Conservation (phyloP, 2,888 invertebrate genomes). For the Idaea aversata region DNA sequence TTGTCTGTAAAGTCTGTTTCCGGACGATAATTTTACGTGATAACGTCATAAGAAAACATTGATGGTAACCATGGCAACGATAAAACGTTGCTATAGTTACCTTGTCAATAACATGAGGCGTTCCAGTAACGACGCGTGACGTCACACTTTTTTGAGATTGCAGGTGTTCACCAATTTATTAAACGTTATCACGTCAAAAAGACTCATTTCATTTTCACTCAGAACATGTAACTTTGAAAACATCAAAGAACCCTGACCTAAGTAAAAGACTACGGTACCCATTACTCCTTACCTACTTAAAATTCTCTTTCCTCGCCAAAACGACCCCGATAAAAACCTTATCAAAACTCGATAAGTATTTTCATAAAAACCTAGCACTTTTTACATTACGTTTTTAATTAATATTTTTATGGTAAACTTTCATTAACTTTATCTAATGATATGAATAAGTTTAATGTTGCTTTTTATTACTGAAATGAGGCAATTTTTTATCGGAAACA, state of each 20-base stretch:
- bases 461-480: constrained; percentile 40
- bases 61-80: too few species aligned
- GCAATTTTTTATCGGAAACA: constrained; percentile 38
- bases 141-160: too few species aligned
- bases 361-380: constrained; percentile 17
- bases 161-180: too few species aligned
- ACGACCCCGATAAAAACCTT: constrained; percentile 21
- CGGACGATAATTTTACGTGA: too few species aligned
- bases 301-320: constrained; percentile 10
- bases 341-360: constrained; percentile 32
- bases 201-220: too few species aligned
- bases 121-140: too few species aligned
- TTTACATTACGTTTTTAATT: constrained; percentile 62
- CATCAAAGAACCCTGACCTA: background rate
- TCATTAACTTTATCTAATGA: constrained; percentile 38
- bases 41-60: too few species aligned
- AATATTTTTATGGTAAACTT: constrained; percentile 60
- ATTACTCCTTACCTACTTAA: background rate
- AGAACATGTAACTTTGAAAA: too few species aligned
- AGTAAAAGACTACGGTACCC: background rate
- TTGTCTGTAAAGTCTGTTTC: too few species aligned
- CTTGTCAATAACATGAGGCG: too few species aligned
- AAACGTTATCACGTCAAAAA: too few species aligned
- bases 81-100: too few species aligned
- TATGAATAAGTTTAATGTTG: constrained; percentile 45